Evolutionary conservation across 2,888 invertebrate species (phyloP), one percentile per base, ranked within the genome.

Genomic region (Xiphydria camelus): DNA sequence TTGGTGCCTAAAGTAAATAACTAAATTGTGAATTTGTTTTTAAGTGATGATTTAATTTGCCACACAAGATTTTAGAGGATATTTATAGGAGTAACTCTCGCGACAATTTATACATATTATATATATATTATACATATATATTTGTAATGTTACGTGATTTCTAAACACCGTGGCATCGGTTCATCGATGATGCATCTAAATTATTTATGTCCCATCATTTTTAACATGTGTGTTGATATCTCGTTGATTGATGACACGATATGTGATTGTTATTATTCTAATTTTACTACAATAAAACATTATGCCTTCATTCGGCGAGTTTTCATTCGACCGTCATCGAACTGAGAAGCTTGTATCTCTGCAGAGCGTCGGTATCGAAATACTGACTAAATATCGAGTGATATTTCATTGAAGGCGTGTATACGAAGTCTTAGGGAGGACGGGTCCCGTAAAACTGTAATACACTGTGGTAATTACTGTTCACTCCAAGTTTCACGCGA

Each of bases 251-350:
- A 70, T 72, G 66, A 73, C 75, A 70, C 74, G 64, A 68, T 73
- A 75, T 75, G 75, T 75, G 75, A 75, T 75, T 75, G 75, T 75
- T 75, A 74, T 73, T 70, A 74, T 61, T 73, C 68, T 73, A 74
- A 73, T 73, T 75, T 72, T 75, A 75, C 67, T 70, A 70, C 67
- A 70, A 67, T 66, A 70, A 73, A 66, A 59, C 61, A 72, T 67
- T 66, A 68, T 66, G 66, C 60, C 57, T 44, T n/a, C n/a, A n/a
- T n/a, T n/a, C n/a, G n/a, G n/a, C n/a, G n/a, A n/a, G n/a, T n/a
- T n/a, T n/a, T n/a, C n/a, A n/a, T n/a, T n/a, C n/a, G n/a, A n/a
- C n/a, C n/a, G n/a, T n/a, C n/a, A n/a, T n/a, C n/a, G n/a, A n/a
- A n/a, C n/a, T n/a, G n/a, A n/a, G n/a, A n/a, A n/a, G n/a, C n/a